Percentiles rank a stretch among this genome's conserved stretches.
These are phyloP conservation scores for Ctenoplectra terminalis DNA, from an alignment of 1,140 invertebrate genomes.

Conservation along the genomic window DNA sequence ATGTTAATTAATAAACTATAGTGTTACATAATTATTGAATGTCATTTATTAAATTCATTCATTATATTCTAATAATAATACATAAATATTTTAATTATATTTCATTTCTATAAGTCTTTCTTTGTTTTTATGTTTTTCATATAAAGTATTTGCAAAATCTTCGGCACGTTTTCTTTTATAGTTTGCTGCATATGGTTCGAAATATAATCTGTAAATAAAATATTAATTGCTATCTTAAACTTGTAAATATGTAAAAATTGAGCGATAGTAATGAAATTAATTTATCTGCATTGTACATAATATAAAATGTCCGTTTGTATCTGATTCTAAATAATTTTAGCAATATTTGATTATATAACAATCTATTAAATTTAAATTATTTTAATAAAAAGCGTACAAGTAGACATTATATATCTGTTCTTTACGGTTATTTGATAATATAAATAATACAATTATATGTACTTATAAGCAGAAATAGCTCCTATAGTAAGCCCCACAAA, in stretches of 20 bases:
- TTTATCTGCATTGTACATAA: too few species aligned
- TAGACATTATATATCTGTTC: background rate
- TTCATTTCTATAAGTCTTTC: background rate
- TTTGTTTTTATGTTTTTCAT: conserved; percentile 18
- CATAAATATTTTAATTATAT: background rate
- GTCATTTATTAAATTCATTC: conserved; percentile 8
- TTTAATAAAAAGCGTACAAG: too few species aligned
- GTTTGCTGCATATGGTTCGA: accelerated
- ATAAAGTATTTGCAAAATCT: conserved; percentile 32
- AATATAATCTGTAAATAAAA: background rate
- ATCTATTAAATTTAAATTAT: too few species aligned
- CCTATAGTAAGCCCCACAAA: accelerated
- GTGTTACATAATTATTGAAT: conserved; percentile 25
- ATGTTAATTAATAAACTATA: conserved; percentile 44
- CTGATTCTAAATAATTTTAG: too few species aligned
- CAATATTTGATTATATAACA: too few species aligned
- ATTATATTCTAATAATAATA: background rate
- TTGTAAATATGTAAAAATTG: too few species aligned
- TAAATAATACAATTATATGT: conserved; percentile 7
- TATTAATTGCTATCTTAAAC: too few species aligned
- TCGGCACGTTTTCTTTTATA: background rate
- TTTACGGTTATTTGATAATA: background rate
- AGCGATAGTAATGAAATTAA: too few species aligned
- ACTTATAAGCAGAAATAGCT: background rate
- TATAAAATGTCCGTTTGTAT: too few species aligned